phyloP scores from a whole-genome alignment of 2,797 vertebrate species.

The Eptatretus atami region DNA sequence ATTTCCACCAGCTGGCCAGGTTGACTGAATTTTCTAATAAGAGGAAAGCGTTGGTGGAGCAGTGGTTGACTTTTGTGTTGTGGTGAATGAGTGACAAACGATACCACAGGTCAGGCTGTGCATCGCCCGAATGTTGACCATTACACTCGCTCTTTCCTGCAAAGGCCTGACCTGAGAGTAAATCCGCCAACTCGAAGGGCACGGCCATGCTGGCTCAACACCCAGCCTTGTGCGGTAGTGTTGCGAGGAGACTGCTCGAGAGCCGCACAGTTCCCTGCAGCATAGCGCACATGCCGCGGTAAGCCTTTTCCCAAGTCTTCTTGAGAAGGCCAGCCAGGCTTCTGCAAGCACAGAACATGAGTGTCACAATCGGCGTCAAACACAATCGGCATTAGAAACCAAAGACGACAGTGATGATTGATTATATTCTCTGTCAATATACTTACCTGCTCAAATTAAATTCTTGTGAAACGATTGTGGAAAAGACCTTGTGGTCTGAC shows the following conservation, averaged over 20 bases:
- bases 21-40: no score
- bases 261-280: slow-evolving; percentile 70
- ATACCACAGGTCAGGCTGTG: no score
- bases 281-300: slow-evolving; percentile 82
- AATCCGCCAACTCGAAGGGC: slow-evolving; percentile 87
- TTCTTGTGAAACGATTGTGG: no score
- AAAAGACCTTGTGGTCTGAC: no score
- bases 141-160: slow-evolving; percentile 7
- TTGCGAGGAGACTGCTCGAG: slow-evolving; percentile 55
- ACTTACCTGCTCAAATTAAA: no score
- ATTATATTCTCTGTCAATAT: no score
- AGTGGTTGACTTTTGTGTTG: no score
- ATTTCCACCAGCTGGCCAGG: no score
- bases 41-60: no score
- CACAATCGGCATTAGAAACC: background rate
- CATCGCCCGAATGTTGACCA: slow-evolving; percentile 8
- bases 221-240: slow-evolving; percentile 96
- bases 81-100: no score
- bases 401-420: no score
- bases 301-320: slow-evolving; percentile 72
- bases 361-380: background rate
- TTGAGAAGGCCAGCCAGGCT: slow-evolving; percentile 54
- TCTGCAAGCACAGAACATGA: slow-evolving; percentile 14
- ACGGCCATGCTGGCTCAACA: slow-evolving; percentile 60
- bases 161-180: slow-evolving; percentile 43